Evolutionary conservation across 1,140 invertebrate species (phyloP).

Genomic region (Cherax quadricarinatus): DNA sequence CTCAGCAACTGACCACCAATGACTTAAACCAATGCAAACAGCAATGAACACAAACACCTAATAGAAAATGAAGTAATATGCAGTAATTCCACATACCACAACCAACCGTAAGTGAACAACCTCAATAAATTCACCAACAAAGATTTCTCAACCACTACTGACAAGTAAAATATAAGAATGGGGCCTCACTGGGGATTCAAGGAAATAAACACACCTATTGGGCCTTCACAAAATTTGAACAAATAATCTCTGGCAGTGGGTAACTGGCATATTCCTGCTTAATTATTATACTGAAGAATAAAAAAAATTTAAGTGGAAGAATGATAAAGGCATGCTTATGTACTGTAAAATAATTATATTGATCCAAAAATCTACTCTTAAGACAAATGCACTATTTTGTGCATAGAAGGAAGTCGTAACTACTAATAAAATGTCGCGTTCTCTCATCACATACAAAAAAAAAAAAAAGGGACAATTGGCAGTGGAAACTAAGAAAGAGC

Average conservation of each 20-base stretch:
- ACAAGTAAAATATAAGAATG: constrained; percentile 11
- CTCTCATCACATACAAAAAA: not conserved
- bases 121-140: not conserved
- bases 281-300: constrained; percentile 4
- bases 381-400: not conserved
- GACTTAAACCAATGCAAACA: not conserved
- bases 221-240: constrained; percentile 4
- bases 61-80: not conserved
- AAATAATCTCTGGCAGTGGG: not conserved
- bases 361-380: not conserved
- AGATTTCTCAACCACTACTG: constrained; percentile 1
- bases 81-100: not conserved
- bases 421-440: not conserved
- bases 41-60: not conserved
- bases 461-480: not conserved
- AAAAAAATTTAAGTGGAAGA: not conserved
- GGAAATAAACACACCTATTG: constrained; percentile 49
- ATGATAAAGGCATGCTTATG: constrained; percentile 9
- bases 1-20: not conserved
- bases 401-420: not conserved
- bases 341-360: not conserved
- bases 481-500: not conserved
- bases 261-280: constrained; percentile 42
- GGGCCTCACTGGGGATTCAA: constrained; percentile 16
- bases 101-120: not conserved